Base-by-base conservation (phyloP, 1,140 invertebrate species). In the Bombus waltoni region DNA sequence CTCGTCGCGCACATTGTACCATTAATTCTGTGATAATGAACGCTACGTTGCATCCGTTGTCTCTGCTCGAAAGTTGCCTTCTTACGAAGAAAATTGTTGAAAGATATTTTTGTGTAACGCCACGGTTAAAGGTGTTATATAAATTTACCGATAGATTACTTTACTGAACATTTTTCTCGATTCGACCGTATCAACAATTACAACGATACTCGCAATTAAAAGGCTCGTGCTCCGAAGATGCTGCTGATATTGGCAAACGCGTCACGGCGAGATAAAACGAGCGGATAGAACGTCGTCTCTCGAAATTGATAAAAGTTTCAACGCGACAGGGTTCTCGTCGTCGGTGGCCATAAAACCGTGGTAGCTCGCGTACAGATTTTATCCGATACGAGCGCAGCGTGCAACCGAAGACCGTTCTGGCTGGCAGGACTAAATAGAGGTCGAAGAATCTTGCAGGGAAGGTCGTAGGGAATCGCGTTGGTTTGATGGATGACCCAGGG, bases 401-500 rank as follows among this genome's bases (percentile, higher is more conserved):
- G 65, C 59, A 72, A 77, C 53, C 22, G 35, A 35, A 47, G 59
- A 38, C 8, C 71, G 59, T 70, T 75, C 40, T 68, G 40, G 74
- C 66, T 84, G 42, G 66, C 57, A 71, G 59, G 86, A 73, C 79
- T 90, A 90, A 90, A 81, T 81, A 79, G 66, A 87, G 88, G 74
- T 85, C 71, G 82, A 65, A 62, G 86, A 89, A 90, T 90, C 86
- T 84, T 85, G 28, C 4, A 59, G n/a, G 73, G 81, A 32, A 77
- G 81, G 78, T 79, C 85, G 74, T 68, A 71, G 87, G 71, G 87
- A 86, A 91, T 88, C 89, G 83, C 87, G 89, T 84, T 85, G 62
- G 87, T 85, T 89, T 91, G 90, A 91, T 91, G 89, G 90, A 91
- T 91, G 90, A 91, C 76, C 85, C 76, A 76, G 83, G 81, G 83